phyloP scores from a whole-genome alignment of 1,140 invertebrate genomes.

The Nymphalis io region DNA sequence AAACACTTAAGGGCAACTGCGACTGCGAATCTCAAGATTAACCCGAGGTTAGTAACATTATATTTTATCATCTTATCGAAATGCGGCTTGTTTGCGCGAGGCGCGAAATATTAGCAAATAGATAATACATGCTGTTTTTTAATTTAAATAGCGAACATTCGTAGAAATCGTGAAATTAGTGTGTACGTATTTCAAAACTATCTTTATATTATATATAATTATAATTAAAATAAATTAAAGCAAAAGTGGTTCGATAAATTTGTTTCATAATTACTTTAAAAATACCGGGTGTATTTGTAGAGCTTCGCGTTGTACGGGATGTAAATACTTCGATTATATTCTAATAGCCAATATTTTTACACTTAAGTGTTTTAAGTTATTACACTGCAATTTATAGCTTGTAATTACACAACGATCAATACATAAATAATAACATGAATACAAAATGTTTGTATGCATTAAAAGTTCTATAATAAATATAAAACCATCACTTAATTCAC shows the following conservation, averaged over 20 bases:
- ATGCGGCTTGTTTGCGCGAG: constrained; percentile 57
- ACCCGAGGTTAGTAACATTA: constrained; percentile 66
- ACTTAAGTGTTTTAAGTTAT: constrained; percentile 16
- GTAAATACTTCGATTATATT: not conserved
- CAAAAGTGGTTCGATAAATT: not conserved
- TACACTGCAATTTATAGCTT: constrained; percentile 17
- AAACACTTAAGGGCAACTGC: constrained; percentile 40
- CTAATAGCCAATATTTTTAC: not conserved
- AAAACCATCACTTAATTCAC: too few species aligned
- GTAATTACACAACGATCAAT: constrained; percentile 13
- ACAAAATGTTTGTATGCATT: not conserved
- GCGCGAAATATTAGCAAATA: constrained; percentile 9
- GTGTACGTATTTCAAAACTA: too few species aligned
- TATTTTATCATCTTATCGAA: constrained; percentile 64
- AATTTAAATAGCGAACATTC: not conserved
- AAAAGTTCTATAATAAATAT: constrained; percentile 2
- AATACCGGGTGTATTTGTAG: not conserved
- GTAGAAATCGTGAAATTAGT: not conserved
- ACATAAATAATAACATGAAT: constrained; percentile 18
- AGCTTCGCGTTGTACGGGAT: not conserved
- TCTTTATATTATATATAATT: not conserved
- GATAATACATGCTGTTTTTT: not conserved
- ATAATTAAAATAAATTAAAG: not conserved
- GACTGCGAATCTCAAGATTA: constrained; percentile 55
- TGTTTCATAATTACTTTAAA: not conserved